These are phyloP conservation scores for Thunnus albacares DNA, from an alignment of 2,797 vertebrate species.

Conservation along the genomic window DNA sequence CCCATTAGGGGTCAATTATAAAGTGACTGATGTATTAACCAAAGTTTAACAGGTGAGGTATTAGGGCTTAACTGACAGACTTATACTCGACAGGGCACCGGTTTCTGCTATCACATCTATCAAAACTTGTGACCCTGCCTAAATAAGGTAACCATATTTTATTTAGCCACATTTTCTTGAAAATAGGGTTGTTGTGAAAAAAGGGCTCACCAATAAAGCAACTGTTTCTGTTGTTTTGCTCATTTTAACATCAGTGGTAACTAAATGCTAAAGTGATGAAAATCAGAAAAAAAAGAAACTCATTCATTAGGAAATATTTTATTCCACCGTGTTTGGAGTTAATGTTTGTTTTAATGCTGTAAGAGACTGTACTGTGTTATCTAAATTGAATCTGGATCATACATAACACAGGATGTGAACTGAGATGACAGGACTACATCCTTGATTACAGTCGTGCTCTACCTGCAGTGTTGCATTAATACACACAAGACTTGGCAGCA, in stretches of 20 bases:
- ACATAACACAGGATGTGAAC: constrained; percentile 55
- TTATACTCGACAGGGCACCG: no score
- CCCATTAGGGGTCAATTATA: no score
- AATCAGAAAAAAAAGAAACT: background rate
- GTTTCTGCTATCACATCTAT: no score
- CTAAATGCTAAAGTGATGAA: no score
- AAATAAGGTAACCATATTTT: no score
- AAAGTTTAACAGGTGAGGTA: no score
- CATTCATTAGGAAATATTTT: background rate
- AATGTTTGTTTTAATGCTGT: constrained; percentile 45
- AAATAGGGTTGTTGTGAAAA: no score
- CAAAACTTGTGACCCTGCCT: no score
- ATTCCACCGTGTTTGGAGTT: background rate
- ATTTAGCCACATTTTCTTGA: no score
- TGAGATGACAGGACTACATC: constrained; percentile 40
- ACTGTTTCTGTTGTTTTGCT: background rate
- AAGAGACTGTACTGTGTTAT: constrained; percentile 10
- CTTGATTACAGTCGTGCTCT: constrained; percentile 44
- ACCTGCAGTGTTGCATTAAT: background rate
- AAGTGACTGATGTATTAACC: no score
- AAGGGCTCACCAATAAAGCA: background rate
- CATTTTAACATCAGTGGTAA: no score
- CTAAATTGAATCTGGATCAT: constrained; percentile 27
- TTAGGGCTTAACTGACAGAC: no score
- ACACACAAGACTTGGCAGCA: constrained; percentile 9